Conservation (phyloP, 2,113 vertebrate species). For the Forbesichthys papilliferus region DNA sequence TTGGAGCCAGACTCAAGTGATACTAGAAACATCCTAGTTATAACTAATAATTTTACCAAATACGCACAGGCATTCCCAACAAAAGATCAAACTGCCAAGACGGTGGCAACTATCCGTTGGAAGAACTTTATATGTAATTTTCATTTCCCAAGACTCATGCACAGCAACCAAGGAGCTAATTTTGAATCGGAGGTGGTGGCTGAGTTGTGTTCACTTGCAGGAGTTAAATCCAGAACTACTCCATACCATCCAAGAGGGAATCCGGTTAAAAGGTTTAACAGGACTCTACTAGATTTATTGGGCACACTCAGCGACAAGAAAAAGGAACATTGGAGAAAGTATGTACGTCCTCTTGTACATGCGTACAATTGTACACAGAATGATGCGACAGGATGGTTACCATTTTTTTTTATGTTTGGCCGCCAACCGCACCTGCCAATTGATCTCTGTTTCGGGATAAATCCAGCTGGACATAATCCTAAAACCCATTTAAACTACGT, state of each 20-base stretch:
- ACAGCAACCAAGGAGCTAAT: constrained; percentile 26
- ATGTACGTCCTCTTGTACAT: constrained; percentile 28
- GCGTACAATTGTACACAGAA: constrained; percentile 36
- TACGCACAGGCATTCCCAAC: constrained; percentile 23
- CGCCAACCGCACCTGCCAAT: constrained; percentile 22
- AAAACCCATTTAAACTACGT: constrained; percentile 26
- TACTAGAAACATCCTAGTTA: constrained; percentile 19
- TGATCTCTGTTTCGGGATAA: constrained; percentile 30
- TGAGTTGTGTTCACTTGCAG: constrained; percentile 22
- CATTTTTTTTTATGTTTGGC: constrained; percentile 34
- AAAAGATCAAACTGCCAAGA: constrained; percentile 29
- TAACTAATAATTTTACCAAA: constrained; percentile 33
- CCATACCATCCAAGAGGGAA: constrained; percentile 29
- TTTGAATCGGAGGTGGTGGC: constrained; percentile 24
- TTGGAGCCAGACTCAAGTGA: constrained; percentile 16
- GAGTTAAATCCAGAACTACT: constrained; percentile 21
- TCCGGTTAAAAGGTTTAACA: constrained; percentile 15
- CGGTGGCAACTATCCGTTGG: constrained; percentile 11
- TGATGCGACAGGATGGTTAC: constrained; percentile 19
- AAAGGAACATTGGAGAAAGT: constrained; percentile 28
- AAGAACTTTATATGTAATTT: constrained; percentile 24
- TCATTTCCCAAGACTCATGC: constrained; percentile 25
- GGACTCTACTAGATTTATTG: constrained; percentile 18
- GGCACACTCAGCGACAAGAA: constrained; percentile 24
- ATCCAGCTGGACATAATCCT: neutral